Conservation (phyloP, 1,140 invertebrate species). For the Riptortus pedestris region DNA sequence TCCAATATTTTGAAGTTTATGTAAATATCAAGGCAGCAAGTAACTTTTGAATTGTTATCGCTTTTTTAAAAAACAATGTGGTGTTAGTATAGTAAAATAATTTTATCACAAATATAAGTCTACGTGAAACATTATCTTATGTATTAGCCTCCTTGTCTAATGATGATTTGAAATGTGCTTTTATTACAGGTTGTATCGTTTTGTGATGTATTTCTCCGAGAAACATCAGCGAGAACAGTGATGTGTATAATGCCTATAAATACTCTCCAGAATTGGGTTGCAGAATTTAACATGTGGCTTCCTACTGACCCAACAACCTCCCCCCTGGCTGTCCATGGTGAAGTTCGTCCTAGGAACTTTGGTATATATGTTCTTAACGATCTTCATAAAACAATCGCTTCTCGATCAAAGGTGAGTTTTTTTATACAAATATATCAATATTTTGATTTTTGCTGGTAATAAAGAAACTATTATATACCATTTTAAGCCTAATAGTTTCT, state of each 20-base stretch:
- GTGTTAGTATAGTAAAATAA: too few species aligned
- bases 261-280: slow-evolving; percentile 95
- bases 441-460: slow-evolving; percentile 20
- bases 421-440: slow-evolving; percentile 6
- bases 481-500: neutral
- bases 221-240: slow-evolving; percentile 78
- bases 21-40: too few species aligned
- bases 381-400: slow-evolving; percentile 79
- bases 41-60: too few species aligned
- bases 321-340: slow-evolving; percentile 45
- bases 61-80: too few species aligned
- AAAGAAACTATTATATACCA: neutral
- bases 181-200: slow-evolving; percentile 66
- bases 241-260: slow-evolving; percentile 98
- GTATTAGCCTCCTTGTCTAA: too few species aligned
- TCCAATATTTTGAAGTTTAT: too few species aligned
- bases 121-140: too few species aligned
- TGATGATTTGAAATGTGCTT: too few species aligned
- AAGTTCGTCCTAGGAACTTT: slow-evolving; percentile 67
- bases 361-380: slow-evolving; percentile 86
- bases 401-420: slow-evolving; percentile 53
- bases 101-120: too few species aligned
- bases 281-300: slow-evolving; percentile 95
- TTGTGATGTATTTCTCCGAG: slow-evolving; percentile 86
- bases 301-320: slow-evolving; percentile 43